phyloP scores from a whole-genome alignment of 2,888 invertebrate species.

The Drosophila histrio region DNA sequence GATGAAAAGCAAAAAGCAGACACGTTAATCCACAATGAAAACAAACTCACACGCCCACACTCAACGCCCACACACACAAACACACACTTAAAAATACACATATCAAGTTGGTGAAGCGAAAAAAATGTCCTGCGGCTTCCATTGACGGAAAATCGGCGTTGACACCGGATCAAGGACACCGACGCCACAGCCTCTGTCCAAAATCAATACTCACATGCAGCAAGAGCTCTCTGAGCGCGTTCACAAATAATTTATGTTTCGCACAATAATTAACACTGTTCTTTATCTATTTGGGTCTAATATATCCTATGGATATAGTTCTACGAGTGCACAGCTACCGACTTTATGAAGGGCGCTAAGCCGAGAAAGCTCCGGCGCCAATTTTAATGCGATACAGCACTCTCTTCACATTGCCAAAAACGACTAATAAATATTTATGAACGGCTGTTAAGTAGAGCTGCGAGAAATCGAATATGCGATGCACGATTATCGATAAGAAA shows the following conservation, averaged over 20 bases:
- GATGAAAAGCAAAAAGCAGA: constrained; percentile 29
- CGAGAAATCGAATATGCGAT: too few relatives aligned
- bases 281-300: constrained; percentile 1
- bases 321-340: constrained; percentile 43
- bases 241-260: constrained; percentile 14
- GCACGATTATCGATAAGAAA: too few relatives aligned
- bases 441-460: constrained; percentile 6
- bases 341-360: constrained; percentile 50
- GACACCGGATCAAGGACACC: constrained; percentile 68
- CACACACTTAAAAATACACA: constrained; percentile 38
- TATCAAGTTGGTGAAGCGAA: constrained; percentile 19
- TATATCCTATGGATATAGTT: constrained; percentile 15
- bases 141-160: constrained; percentile 66
- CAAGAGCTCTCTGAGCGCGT: constrained; percentile 13
- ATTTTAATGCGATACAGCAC: constrained; percentile 45
- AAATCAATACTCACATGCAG: constrained; percentile 71
- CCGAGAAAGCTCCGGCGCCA: constrained; percentile 58
- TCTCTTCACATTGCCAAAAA: constrained; percentile 43
- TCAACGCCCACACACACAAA: constrained; percentile 7
- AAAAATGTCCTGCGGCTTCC: constrained; percentile 44
- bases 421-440: constrained; percentile 50
- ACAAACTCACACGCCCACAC: constrained; percentile 33
- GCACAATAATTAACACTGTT: constrained; percentile 13
- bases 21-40: constrained; percentile 48
- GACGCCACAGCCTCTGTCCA: constrained; percentile 55